Base-by-base conservation (phyloP, 2,797 vertebrate genomes). In the Hipposideros larvatus region DNA sequence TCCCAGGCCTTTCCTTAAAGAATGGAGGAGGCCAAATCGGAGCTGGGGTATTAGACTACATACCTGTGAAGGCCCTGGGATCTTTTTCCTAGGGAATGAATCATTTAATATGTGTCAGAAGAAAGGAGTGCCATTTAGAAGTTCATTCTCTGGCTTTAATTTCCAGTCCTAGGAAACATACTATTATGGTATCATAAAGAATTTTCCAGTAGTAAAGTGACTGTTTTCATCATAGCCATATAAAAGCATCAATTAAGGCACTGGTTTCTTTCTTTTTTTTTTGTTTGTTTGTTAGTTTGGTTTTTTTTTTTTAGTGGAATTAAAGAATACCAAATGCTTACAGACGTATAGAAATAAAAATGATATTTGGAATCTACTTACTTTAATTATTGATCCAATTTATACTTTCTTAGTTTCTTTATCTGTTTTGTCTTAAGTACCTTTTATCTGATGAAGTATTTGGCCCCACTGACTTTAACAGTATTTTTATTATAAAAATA, bases 141-240 rank as follows among this genome's bases (percentile, higher is more conserved):
- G 41, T 51, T 61, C 63, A 31, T 77, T 77, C 78, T 95, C 66
- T 70, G 88, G 57, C 92, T 90, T 94, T 82, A 53, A 51, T 85
- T 93, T 86, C 22, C 28, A 21, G 51, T 68, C 55, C 31, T 48
- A 41, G 74, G 70, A 84, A 79, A 57, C 37, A 34, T 19, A 9
- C 21, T 41, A 70, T 87, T 80, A 74, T 43, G 70, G 43, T 26
- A 26, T 41, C 37, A 2, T 80, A 70, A 91, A 28, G 55, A 84
- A 79, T 31, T 93, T 95, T 88, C 37, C 21, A 59, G 41, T 65
- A 43, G 46, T 77, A 61, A 59, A 70, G 43, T 75, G n/a, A 34
- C 53, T 75, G 10, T 79, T 74, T 92, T 91, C 46, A 48, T 74
- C 61, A 71, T 82, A 46, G n/a, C 15, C 28, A 21, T 51, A 46